phyloP scores from a whole-genome alignment of 1,140 invertebrate genomes.

The Bombus breviceps region DNA sequence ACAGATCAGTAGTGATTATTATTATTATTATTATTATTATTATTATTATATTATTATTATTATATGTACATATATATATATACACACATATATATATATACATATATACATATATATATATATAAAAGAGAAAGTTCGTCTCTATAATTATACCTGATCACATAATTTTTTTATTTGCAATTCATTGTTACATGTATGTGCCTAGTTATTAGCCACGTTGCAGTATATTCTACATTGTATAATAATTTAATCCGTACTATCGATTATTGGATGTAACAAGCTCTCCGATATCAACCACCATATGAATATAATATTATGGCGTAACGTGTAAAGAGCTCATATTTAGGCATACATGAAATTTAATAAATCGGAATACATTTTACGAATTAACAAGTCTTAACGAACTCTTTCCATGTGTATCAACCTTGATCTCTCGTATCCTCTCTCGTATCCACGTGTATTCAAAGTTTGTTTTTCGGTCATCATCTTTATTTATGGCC shows the following conservation, averaged over 20 bases:
- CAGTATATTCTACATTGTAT: conserved; percentile 78
- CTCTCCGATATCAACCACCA: conserved; percentile 79
- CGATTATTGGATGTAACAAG: conserved; percentile 77
- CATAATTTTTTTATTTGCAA: conserved; percentile 78
- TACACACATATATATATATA: conserved; percentile 44
- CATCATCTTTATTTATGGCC: too few species aligned
- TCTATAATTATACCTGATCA: conserved; percentile 70
- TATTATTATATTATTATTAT: conserved; percentile 47
- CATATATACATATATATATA: conserved; percentile 52
- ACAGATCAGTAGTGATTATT: conserved; percentile 61
- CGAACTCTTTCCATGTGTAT: not conserved
- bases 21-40: conserved; percentile 48
- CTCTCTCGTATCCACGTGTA: not conserved
- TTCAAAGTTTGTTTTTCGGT: not conserved
- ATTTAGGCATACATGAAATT: conserved; percentile 83
- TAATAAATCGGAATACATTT: conserved; percentile 83
- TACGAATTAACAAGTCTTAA: conserved; percentile 76
- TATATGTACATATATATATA: conserved; percentile 51
- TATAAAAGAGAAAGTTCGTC: conserved; percentile 51
- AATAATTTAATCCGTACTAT: conserved; percentile 80
- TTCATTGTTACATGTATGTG: conserved; percentile 81
- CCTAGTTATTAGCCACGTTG: conserved; percentile 81
- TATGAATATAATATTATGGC: conserved; percentile 74
- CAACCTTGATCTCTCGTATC: not conserved
- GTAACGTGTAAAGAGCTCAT: conserved; percentile 82